Evolutionary conservation across 2,113 vertebrate species (phyloP).

Genomic region (Takifugu bimaculatus): DNA sequence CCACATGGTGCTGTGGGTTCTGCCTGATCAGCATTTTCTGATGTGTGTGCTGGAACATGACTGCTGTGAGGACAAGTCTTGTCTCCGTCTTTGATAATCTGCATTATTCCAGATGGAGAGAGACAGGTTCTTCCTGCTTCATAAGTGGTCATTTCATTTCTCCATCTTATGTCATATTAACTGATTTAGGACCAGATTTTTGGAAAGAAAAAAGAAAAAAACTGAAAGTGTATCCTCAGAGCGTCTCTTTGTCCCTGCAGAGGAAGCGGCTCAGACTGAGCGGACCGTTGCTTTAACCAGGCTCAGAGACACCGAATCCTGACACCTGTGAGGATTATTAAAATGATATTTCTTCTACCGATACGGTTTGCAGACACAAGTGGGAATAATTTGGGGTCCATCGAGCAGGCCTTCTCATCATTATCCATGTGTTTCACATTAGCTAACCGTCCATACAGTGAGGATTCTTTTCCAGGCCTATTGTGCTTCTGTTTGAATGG

Average conservation of each 20-base stretch:
- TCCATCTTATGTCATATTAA: too few relatives aligned
- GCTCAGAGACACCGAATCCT: conserved; percentile 32
- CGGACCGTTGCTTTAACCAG: conserved; percentile 7
- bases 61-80: not conserved
- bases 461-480: conserved; percentile 1
- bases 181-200: too few relatives aligned
- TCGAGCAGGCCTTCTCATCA: conserved; percentile 30
- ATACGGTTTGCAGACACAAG: conserved; percentile 14
- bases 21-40: conserved; percentile 46
- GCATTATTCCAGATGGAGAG: not conserved
- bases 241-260: conserved; percentile 17
- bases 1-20: conserved; percentile 5
- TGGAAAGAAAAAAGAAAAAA: too few relatives aligned
- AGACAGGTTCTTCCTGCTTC: not conserved
- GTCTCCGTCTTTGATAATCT: not conserved
- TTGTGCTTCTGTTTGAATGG: conserved; percentile 33
- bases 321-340: conserved; percentile 25
- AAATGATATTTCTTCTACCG: conserved; percentile 28
- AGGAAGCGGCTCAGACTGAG: conserved; percentile 32
- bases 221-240: not conserved
- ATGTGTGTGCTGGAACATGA: conserved; percentile 42
- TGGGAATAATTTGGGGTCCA: conserved; percentile 27
- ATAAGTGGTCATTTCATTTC: too few relatives aligned
- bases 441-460: conserved; percentile 20
- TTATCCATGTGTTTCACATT: conserved; percentile 42